phyloP scores from a whole-genome alignment of 2,888 invertebrate genomes.

The Pilophorus perplexus region DNA sequence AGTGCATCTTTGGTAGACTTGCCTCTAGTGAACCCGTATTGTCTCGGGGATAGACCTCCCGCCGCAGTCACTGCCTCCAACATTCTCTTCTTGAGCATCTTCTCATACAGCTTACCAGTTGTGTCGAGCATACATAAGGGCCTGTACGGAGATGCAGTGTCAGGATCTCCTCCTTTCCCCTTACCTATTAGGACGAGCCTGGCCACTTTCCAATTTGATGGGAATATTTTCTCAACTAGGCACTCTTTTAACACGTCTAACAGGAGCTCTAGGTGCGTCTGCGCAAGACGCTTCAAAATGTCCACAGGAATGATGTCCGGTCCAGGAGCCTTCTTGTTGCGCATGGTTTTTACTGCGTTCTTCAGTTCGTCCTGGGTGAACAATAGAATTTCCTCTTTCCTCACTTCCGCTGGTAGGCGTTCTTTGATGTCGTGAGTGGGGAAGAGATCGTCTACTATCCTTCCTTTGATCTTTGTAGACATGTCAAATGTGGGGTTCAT shows the following conservation, averaged over 20 bases:
- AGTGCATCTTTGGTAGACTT: slow-evolving; percentile 45
- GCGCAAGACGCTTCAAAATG: slow-evolving; percentile 18
- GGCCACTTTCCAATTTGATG: slow-evolving; percentile 24
- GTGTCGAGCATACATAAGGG: slow-evolving; percentile 40
- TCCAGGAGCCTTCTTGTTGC: slow-evolving; percentile 36
- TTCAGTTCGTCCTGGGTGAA: slow-evolving; percentile 36
- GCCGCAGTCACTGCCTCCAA: slow-evolving; percentile 42
- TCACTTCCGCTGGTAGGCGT: background rate
- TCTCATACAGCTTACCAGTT: slow-evolving; percentile 48
- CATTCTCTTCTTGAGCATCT: slow-evolving; percentile 48
- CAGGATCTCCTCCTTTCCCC: slow-evolving; percentile 33
- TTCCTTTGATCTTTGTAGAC: slow-evolving; percentile 3
- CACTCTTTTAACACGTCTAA: slow-evolving; percentile 38
- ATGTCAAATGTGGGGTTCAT: background rate
- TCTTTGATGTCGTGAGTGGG: slow-evolving; percentile 5
- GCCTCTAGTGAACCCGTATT: slow-evolving; percentile 45
- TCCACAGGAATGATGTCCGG: slow-evolving; percentile 32
- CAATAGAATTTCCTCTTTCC: slow-evolving; percentile 14
- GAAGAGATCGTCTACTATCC: slow-evolving; percentile 22
- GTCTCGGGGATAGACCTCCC: slow-evolving; percentile 44
- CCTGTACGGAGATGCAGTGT: slow-evolving; percentile 22
- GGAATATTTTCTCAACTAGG: slow-evolving; percentile 26
- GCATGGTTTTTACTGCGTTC: slow-evolving; percentile 34
- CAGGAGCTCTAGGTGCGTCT: slow-evolving; percentile 17
- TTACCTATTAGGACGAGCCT: slow-evolving; percentile 29